A percentile compares a stretch with the other conserved stretches of the same genome.
Evolutionary conservation across 2,888 invertebrate species (phyloP).

Genomic region (Trilocha varians): DNA sequence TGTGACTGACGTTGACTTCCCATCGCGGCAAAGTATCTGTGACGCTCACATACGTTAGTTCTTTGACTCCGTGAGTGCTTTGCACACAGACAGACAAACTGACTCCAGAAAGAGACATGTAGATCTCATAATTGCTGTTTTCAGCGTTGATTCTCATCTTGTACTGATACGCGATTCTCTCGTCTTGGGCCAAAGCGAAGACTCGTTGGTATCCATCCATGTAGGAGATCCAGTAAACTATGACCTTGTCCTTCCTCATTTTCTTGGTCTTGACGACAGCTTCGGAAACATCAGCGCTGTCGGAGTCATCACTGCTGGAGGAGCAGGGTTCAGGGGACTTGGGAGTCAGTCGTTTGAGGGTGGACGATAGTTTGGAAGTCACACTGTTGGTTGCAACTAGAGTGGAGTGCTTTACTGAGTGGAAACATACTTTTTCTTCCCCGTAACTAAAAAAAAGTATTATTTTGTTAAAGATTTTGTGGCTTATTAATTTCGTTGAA

Average conservation of each 20-base stretch:
- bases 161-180: conserved; percentile 77
- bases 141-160: conserved; percentile 76
- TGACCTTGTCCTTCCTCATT: conserved; percentile 81
- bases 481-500: neutral
- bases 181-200: conserved; percentile 83
- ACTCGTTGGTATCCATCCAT: conserved; percentile 83
- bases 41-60: conserved; percentile 79
- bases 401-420: conserved; percentile 75
- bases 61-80: conserved; percentile 59
- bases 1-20: conserved; percentile 86
- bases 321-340: conserved; percentile 67
- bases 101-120: conserved; percentile 79
- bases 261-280: conserved; percentile 69
- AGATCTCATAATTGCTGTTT: conserved; percentile 77
- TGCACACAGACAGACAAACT: conserved; percentile 75
- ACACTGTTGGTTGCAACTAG: conserved; percentile 57
- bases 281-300: conserved; percentile 58
- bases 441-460: conserved; percentile 62
- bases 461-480: neutral
- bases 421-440: conserved; percentile 81
- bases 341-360: conserved; percentile 66
- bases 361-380: conserved; percentile 71
- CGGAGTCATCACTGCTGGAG: conserved; percentile 76
- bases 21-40: conserved; percentile 82
- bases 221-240: conserved; percentile 87